Conservation (phyloP, 2,113 vertebrate genomes). For the Mobula birostris region DNA sequence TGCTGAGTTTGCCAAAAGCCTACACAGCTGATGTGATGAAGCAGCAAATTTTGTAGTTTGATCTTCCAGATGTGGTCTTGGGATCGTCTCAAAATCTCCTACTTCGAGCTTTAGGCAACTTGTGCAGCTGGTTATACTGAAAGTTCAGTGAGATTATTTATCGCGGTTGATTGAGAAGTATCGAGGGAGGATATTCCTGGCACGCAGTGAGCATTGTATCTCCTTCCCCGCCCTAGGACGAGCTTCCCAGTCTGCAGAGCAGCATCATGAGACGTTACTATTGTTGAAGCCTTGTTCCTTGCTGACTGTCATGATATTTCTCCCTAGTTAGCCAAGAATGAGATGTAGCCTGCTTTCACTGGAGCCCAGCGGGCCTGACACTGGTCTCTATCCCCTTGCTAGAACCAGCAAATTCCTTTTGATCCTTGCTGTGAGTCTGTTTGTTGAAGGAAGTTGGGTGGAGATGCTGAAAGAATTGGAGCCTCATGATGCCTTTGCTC, state of each 20-base stretch:
- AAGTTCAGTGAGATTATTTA: neutral
- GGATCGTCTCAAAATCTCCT: neutral
- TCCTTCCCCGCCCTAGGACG: neutral
- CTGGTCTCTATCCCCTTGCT: neutral
- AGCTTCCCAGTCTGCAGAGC: neutral
- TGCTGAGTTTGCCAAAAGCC: neutral
- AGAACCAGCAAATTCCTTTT: neutral
- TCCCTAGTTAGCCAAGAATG: neutral
- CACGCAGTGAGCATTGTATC: neutral
- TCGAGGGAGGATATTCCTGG: conserved; percentile 1
- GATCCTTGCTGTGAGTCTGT: too few relatives aligned
- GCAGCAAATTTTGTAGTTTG: neutral
- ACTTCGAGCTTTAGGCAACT: neutral
- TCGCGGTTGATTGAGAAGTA: neutral
- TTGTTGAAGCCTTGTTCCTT: neutral
- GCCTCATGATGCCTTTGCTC: too few relatives aligned
- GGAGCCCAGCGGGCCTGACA: neutral
- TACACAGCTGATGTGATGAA: neutral
- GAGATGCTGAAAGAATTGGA: too few relatives aligned
- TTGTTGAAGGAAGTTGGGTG: too few relatives aligned
- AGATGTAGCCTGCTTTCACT: neutral
- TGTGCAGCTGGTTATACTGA: neutral
- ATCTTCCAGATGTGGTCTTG: neutral
- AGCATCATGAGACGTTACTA: neutral
- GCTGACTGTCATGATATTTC: neutral